phyloP scores from a whole-genome alignment of 2,113 vertebrate species.

The Cichladusa arquata region DNA sequence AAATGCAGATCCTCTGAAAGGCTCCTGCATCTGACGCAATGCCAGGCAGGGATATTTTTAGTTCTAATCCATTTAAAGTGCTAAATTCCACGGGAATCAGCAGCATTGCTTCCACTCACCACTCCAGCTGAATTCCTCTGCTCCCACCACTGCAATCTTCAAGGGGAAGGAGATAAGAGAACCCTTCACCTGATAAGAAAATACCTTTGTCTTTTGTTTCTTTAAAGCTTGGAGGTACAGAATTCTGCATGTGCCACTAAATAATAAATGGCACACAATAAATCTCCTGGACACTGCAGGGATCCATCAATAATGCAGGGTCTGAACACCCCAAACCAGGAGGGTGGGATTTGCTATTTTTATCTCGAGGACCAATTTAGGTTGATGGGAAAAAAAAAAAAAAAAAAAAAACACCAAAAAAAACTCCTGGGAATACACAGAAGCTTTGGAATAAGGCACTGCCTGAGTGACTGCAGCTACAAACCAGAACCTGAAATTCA shows the following conservation, averaged over 20 bases:
- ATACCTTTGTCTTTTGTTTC: not conserved
- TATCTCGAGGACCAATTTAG: not conserved
- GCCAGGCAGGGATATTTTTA: slow-evolving; percentile 68
- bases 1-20: not conserved
- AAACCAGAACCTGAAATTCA: not conserved
- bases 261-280: not conserved
- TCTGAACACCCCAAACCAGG: not conserved
- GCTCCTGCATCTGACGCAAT: not conserved
- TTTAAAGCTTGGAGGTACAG: not conserved
- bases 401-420: not conserved
- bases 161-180: slow-evolving; percentile 19
- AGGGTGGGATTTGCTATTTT: not conserved
- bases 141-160: not conserved
- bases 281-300: not conserved
- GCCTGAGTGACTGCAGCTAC: not conserved
- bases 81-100: slow-evolving; percentile 68
- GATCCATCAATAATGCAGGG: not conserved
- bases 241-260: not conserved
- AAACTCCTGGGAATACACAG: not conserved
- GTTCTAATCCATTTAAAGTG: slow-evolving; percentile 74
- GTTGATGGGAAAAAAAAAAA: not conserved
- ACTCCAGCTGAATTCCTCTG: not conserved
- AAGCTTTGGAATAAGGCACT: not conserved
- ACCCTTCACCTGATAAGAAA: not conserved
- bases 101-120: slow-evolving; percentile 44